Evolutionary conservation across 2,797 vertebrate genomes (phyloP), one percentile per base, ranked within the genome.

Genomic region (Betta splendens): DNA sequence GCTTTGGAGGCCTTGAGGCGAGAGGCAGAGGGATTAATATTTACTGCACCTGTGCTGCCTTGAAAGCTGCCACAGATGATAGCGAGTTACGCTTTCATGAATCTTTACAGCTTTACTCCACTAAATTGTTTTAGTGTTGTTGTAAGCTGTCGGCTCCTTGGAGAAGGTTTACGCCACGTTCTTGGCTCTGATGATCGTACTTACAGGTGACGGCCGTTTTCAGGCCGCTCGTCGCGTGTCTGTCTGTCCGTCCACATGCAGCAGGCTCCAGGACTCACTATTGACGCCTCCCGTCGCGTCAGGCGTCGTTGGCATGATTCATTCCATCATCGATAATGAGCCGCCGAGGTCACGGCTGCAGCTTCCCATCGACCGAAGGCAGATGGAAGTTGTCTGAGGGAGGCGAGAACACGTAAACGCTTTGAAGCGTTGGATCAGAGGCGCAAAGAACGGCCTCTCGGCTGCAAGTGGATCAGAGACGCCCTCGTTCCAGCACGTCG

Each of bases 21-120:
- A n/a, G 52, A 63, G 20, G 55, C 36, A 3, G 22, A 4, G 35
- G 62, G 54, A 77, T 75, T 83, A 44, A 66, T 71, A 77, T 79
- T 69, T 66, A 74, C 69, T 79, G 67, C 64, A 76, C 69, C 62
- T 62, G 28, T 0, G 10, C 35, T 21, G 60, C 58, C 35, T 58
- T 28, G 26, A 63, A 69, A 69, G 44, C 63, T 43, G 20, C 35
- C 58, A 43, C 40, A 47, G 37, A 42, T 56, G 55, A 76, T 64
- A 37, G 51, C 72, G 66, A 69, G 58, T 65, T 59, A 28, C 72
- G 57, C 52, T 70, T 77, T 67, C 42, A 51, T 65, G 15, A 25
- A 25, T 25, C 5, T 25, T 7, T 3, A 5, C 25, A 25, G 25
- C 4, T 25, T 7, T 23, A 23, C 23, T 23, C 6, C 6, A 7